Evolutionary conservation across 2,797 vertebrate species (phyloP).

Genomic region (Phataginus tricuspis): DNA sequence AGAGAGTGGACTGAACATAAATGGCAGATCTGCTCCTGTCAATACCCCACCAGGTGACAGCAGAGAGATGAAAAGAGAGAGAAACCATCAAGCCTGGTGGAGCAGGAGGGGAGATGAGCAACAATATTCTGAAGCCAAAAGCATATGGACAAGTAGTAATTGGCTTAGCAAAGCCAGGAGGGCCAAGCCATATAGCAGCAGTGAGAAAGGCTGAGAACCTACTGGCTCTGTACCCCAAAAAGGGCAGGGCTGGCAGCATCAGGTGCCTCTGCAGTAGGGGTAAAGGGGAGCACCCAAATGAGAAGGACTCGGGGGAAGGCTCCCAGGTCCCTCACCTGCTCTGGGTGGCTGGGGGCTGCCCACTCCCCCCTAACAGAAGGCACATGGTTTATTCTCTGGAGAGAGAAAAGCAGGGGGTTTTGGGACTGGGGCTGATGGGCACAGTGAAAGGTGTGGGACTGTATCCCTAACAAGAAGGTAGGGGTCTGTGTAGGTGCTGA

Average conservation of each 20-base stretch:
- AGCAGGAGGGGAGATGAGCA: neutral
- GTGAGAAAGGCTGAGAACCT: neutral
- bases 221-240: accelerated
- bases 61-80: neutral
- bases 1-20: neutral
- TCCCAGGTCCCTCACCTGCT: neutral
- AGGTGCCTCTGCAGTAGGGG: neutral
- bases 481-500: neutral
- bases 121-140: neutral
- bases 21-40: neutral
- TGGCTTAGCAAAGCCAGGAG: neutral
- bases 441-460: neutral
- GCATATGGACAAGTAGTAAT: neutral
- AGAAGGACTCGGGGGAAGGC: neutral
- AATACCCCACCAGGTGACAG: neutral
- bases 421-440: neutral
- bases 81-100: neutral
- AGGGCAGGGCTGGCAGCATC: neutral
- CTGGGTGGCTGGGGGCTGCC: neutral
- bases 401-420: neutral
- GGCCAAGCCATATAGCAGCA: neutral
- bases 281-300: neutral
- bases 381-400: neutral
- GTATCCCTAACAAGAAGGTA: neutral
- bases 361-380: neutral